phyloP scores from a whole-genome alignment of 2,113 vertebrate species.

The Thymallus thymallus region DNA sequence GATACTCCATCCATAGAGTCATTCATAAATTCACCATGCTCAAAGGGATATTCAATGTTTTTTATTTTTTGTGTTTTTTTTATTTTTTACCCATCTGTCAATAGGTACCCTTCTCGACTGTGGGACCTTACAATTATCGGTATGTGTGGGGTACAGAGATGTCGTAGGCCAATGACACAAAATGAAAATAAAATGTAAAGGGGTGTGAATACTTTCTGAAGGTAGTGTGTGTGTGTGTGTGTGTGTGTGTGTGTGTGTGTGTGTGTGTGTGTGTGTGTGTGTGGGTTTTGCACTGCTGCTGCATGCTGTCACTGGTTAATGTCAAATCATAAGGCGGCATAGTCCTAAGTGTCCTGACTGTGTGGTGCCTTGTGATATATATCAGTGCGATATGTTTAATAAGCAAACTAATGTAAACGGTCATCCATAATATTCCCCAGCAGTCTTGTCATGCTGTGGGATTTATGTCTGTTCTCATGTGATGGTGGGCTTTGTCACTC shows the following conservation, averaged over 20 bases:
- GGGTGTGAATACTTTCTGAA: too few species aligned
- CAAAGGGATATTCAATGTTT: too few species aligned
- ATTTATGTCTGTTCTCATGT: conserved; percentile 43
- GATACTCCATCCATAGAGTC: too few species aligned
- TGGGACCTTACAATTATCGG: too few species aligned
- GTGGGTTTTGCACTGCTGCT: neutral
- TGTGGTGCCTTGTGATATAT: conserved; percentile 40
- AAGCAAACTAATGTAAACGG: conserved; percentile 53
- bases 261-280: conserved; percentile 1
- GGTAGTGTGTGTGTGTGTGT: neutral
- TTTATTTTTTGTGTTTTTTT: too few species aligned
- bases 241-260: neutral
- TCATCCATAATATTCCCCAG: conserved; percentile 46
- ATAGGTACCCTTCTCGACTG: too few species aligned
- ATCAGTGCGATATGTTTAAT: conserved; percentile 66
- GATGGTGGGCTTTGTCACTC: conserved; percentile 64
- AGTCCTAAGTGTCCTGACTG: conserved; percentile 19
- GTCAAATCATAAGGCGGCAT: conserved; percentile 23
- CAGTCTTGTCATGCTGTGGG: conserved; percentile 8
- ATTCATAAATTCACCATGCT: too few species aligned
- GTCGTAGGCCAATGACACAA: too few species aligned
- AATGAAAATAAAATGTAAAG: too few species aligned
- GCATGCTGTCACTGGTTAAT: conserved; percentile 28
- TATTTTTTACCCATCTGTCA: too few species aligned
- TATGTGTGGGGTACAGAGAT: too few species aligned